phyloP scores from a whole-genome alignment of 1,140 invertebrate genomes.

The Portunus trituberculatus region DNA sequence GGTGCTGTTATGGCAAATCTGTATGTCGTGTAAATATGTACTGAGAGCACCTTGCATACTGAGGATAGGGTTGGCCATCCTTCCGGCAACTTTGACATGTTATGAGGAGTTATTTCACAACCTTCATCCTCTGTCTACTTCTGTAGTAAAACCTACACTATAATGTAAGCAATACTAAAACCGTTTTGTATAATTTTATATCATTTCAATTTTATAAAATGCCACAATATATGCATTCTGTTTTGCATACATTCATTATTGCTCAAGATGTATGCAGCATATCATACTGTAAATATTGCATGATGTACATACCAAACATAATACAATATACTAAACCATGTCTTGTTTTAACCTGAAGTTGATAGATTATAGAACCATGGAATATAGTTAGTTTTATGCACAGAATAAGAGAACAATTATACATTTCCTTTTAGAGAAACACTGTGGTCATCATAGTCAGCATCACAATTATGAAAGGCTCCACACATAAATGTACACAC shows the following conservation, averaged over 20 bases:
- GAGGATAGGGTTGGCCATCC: not conserved
- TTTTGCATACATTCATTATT: conserved; percentile 35
- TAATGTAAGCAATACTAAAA: too few species aligned
- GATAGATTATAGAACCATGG: not conserved
- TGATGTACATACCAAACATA: conserved; percentile 10
- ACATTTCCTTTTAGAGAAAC: too few species aligned
- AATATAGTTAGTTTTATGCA: conserved; percentile 27
- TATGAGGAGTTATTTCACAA: not conserved
- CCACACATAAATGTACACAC: too few species aligned
- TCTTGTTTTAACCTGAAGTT: not conserved
- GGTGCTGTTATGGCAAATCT: not conserved
- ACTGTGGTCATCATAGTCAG: too few species aligned
- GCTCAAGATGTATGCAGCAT: not conserved
- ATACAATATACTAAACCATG: not conserved
- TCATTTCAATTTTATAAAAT: not conserved
- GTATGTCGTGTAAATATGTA: not conserved
- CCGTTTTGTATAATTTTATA: too few species aligned
- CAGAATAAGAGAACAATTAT: not conserved
- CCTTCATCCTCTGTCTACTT: not conserved
- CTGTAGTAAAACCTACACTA: not conserved
- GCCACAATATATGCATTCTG: not conserved
- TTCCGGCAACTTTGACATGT: not conserved
- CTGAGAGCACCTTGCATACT: too few species aligned
- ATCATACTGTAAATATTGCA: conserved; percentile 31
- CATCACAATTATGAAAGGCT: too few species aligned